These are phyloP conservation scores for Fundulus diaphanus DNA, from an alignment of 2,797 vertebrate genomes.

Conservation along the genomic window DNA sequence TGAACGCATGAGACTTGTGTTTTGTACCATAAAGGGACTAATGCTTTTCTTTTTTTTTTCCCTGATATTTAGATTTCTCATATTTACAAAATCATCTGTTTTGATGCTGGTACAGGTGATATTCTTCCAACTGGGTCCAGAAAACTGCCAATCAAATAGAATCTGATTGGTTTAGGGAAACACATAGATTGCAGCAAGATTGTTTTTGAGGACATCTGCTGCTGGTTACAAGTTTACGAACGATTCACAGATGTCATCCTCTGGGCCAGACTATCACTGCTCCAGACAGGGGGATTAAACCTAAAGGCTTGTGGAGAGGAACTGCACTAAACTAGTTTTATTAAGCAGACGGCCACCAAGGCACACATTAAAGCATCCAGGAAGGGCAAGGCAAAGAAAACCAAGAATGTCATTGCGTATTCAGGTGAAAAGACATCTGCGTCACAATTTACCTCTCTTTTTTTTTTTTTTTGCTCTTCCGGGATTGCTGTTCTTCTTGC, in stretches of 20 bases:
- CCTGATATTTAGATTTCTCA: background rate
- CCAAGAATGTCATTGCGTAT: slow-evolving; percentile 15
- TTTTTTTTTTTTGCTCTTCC: slow-evolving; percentile 19
- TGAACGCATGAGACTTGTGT: background rate
- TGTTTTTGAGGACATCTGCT: slow-evolving; percentile 80
- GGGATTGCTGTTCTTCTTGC: slow-evolving; percentile 5
- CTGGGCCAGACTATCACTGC: slow-evolving; percentile 79
- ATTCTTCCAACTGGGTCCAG: slow-evolving; percentile 19
- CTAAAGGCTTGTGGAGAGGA: slow-evolving; percentile 66
- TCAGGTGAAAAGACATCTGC: slow-evolving; percentile 9
- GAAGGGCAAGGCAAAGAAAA: slow-evolving; percentile 31
- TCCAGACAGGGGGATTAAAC: slow-evolving; percentile 78
- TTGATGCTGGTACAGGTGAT: slow-evolving; percentile 10
- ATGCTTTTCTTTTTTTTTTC: background rate
- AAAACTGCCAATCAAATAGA: slow-evolving; percentile 39
- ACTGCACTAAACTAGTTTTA: slow-evolving; percentile 78
- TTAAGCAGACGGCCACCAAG: slow-evolving; percentile 73
- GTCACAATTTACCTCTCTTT: slow-evolving; percentile 10
- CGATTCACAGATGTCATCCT: slow-evolving; percentile 82
- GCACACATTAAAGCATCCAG: slow-evolving; percentile 49
- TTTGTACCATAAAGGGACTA: background rate
- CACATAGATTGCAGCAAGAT: slow-evolving; percentile 58
- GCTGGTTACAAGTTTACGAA: slow-evolving; percentile 82
- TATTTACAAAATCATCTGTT: slow-evolving; percentile 2
- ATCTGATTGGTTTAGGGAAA: slow-evolving; percentile 44